phyloP scores from a whole-genome alignment of 2,888 invertebrate species.

The Orthonychiurus folsomi region DNA sequence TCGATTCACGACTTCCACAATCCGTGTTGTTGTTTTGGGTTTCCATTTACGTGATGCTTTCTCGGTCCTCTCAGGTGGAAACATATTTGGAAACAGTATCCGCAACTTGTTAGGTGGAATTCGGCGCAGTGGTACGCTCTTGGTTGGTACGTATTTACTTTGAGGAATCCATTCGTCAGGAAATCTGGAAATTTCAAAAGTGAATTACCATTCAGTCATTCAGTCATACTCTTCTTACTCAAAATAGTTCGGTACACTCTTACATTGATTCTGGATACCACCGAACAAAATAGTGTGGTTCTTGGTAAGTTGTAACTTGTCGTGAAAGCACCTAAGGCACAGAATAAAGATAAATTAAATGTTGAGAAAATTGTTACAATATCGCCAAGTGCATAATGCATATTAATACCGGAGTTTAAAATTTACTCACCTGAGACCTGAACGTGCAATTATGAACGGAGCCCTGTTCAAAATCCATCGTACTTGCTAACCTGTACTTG shows the following conservation, averaged over 20 bases:
- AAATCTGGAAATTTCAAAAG: conserved; percentile 22
- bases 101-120: conserved; percentile 35
- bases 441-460: conserved; percentile 32
- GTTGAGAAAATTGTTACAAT: too few species aligned
- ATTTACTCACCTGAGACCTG: conserved; percentile 10
- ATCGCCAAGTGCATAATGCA: not conserved
- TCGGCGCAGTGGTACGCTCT: conserved; percentile 37
- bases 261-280: conserved; percentile 82
- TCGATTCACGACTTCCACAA: not conserved
- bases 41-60: conserved; percentile 28
- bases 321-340: conserved; percentile 53
- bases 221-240: too few species aligned
- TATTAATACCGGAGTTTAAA: not conserved
- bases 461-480: conserved; percentile 51
- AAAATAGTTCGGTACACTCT: conserved; percentile 52
- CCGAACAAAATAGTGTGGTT: conserved; percentile 62
- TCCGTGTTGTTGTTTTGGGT: too few species aligned
- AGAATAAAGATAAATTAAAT: conserved; percentile 15
- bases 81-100: conserved; percentile 34
- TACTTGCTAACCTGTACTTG: conserved; percentile 63
- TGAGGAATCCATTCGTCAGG: conserved; percentile 39
- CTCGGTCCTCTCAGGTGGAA: conserved; percentile 31
- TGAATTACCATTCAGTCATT: too few species aligned
- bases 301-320: conserved; percentile 56
- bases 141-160: conserved; percentile 29